Evolutionary conservation across 2,797 vertebrate species (phyloP).

Genomic region (Semotilus atromaculatus): DNA sequence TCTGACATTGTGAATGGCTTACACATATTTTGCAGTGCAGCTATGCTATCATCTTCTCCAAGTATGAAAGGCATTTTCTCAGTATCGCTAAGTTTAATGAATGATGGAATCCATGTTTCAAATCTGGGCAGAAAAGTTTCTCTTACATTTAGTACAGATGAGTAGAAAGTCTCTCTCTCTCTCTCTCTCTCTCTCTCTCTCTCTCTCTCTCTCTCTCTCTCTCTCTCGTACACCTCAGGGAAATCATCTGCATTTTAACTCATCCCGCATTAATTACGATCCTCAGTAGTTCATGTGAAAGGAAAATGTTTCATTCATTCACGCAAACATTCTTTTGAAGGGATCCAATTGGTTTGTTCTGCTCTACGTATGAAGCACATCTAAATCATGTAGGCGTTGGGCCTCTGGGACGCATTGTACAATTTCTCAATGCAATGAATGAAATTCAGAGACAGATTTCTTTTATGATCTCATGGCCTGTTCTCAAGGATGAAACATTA

Average conservation of each 20-base stretch:
- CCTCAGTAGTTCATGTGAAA: neutral
- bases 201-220: too few relatives aligned
- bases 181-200: neutral
- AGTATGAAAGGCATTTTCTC: too few relatives aligned
- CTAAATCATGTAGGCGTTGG: neutral
- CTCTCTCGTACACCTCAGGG: too few relatives aligned
- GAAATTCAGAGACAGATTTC: neutral
- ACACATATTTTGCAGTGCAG: too few relatives aligned
- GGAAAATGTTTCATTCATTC: neutral
- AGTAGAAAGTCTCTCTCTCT: neutral
- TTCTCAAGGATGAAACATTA: neutral
- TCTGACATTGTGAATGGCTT: too few relatives aligned
- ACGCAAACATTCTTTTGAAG: neutral
- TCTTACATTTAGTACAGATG: too few relatives aligned
- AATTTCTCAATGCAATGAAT: neutral
- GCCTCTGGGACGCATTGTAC: neutral
- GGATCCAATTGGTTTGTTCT: neutral
- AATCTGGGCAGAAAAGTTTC: too few relatives aligned
- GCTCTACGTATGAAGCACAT: neutral
- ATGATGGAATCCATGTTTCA: too few relatives aligned
- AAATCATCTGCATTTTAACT: constrained; percentile 1
- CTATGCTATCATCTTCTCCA: too few relatives aligned
- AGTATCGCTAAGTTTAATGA: too few relatives aligned
- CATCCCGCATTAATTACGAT: neutral
- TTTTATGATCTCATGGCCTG: neutral